Evolutionary conservation across 2,888 invertebrate genomes (phyloP).

Genomic region (Amphipoea oculea): DNA sequence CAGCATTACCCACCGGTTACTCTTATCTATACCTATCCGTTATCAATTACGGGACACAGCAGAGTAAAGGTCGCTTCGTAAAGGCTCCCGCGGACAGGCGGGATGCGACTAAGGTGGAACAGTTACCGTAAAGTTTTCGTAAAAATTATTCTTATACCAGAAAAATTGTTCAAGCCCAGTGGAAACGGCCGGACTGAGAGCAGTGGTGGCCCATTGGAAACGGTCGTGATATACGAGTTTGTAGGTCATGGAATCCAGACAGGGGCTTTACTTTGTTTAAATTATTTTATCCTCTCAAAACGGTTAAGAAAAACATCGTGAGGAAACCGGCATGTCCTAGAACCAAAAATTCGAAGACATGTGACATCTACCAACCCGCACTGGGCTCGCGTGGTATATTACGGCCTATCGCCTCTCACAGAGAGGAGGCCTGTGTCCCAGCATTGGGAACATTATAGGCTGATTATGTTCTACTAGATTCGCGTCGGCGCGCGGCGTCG

Average conservation of each 20-base stretch:
- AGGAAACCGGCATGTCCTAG: neutral
- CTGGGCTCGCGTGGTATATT: neutral
- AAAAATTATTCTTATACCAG: neutral
- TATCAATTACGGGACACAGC: constrained; percentile 73
- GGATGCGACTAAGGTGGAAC: neutral
- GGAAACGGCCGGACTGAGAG: neutral
- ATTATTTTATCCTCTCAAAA: neutral
- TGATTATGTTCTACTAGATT: neutral
- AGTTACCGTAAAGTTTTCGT: neutral
- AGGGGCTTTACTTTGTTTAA: neutral
- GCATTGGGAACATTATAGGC: neutral
- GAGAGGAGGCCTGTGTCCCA: neutral
- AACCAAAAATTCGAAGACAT: neutral
- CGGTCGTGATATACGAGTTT: neutral
- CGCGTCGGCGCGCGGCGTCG: too few species aligned
- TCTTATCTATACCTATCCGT: constrained; percentile 69
- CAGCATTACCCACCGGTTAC: constrained; percentile 16
- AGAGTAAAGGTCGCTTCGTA: constrained; percentile 66
- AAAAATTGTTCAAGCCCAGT: too few species aligned
- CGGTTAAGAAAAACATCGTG: neutral
- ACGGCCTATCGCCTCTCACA: neutral
- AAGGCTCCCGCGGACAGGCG: constrained; percentile 36
- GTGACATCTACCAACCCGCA: neutral
- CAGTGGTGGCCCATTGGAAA: too few species aligned
- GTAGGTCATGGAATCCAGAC: neutral